Conservation (phyloP, 2,888 invertebrate genomes). For the Syrphus vitripennis region DNA sequence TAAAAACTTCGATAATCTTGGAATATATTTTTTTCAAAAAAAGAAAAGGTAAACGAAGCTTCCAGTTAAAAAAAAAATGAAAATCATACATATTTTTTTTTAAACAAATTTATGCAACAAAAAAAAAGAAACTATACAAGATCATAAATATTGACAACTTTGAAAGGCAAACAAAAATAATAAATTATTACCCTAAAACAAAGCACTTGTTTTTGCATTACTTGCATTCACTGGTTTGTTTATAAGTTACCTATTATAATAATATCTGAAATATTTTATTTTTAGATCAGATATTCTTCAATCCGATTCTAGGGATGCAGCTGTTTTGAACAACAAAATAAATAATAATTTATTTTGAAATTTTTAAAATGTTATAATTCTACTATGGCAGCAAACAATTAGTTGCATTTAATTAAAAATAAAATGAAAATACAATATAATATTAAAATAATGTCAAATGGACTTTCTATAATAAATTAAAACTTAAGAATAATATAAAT, state of each 20-base stretch:
- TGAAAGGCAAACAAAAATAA: background rate
- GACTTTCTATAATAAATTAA: slow-evolving; percentile 38
- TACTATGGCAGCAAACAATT: slow-evolving; percentile 33
- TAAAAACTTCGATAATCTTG: too few species aligned
- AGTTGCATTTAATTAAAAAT: slow-evolving; percentile 30
- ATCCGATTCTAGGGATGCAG: slow-evolving; percentile 67
- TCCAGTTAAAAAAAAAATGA: background rate
- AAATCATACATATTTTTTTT: background rate
- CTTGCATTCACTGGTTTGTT: slow-evolving; percentile 16
- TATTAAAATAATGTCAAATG: slow-evolving; percentile 29
- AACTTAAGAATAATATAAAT: slow-evolving; percentile 54
- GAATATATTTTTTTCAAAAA: background rate
- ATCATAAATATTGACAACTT: background rate
- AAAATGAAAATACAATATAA: background rate
- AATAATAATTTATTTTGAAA: slow-evolving; percentile 29
- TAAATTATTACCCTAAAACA: background rate
- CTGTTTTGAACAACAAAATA: slow-evolving; percentile 61
- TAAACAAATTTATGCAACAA: too few species aligned
- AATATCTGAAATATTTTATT: slow-evolving; percentile 30
- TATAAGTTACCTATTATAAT: background rate
- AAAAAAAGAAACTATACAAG: background rate
- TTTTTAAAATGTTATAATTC: background rate
- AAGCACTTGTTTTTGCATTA: background rate
- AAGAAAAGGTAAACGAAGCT: background rate
- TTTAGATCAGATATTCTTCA: slow-evolving; percentile 66